Conservation (phyloP, 1,140 invertebrate species). For the Pseudomyrmex cubaensis region DNA sequence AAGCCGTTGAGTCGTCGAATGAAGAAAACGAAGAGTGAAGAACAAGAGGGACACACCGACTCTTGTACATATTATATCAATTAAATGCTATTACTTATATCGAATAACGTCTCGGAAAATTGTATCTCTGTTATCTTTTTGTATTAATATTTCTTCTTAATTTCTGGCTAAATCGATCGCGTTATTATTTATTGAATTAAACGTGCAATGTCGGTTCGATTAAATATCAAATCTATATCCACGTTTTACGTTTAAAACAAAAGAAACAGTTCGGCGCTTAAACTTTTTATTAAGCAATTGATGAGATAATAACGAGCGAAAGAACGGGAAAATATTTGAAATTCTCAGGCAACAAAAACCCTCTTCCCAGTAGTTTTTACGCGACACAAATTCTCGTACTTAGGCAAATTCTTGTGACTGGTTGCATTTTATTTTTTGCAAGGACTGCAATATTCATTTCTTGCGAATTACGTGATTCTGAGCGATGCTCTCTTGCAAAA, state of each 20-base stretch:
- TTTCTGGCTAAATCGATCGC: not conserved
- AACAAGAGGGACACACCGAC: conserved; percentile 1
- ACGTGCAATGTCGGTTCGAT: not conserved
- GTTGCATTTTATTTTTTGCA: conserved; percentile 31
- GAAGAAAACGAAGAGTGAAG: conserved; percentile 17
- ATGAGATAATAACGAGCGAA: too few species aligned
- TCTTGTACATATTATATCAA: conserved; percentile 45
- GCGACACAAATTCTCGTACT: conserved; percentile 6
- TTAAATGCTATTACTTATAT: conserved; percentile 55
- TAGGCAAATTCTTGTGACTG: not conserved
- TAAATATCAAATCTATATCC: not conserved
- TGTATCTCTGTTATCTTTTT: conserved; percentile 15
- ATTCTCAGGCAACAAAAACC: too few species aligned
- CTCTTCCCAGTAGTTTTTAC: not conserved
- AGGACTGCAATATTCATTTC: conserved; percentile 41
- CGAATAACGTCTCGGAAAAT: conserved; percentile 59
- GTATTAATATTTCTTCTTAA: too few species aligned
- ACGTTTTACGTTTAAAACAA: too few species aligned
- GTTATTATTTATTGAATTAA: not conserved
- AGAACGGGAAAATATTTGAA: not conserved
- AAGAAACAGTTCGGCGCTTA: too few species aligned
- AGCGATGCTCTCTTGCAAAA: conserved; percentile 33
- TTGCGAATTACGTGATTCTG: conserved; percentile 51
- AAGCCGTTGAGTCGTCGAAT: conserved; percentile 1
- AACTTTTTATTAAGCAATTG: too few species aligned